Base-by-base conservation (phyloP, 2,797 vertebrate genomes). In the Sciaenops ocellatus region DNA sequence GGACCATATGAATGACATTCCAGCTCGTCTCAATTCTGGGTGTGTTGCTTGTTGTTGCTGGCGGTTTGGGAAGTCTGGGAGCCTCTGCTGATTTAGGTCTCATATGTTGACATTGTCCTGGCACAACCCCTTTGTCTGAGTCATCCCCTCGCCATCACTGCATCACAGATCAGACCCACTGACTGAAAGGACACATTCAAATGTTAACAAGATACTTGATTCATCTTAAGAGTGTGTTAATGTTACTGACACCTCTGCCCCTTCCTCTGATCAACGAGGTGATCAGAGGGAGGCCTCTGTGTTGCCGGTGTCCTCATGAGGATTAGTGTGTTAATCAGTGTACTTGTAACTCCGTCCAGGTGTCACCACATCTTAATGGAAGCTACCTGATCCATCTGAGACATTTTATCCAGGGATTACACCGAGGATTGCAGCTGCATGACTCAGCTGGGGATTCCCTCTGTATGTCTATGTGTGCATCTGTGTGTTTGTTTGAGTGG, bases 1-100 rank as follows among this genome's bases (percentile, higher is more conserved):
- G 85, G 89, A 94, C 90, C 93, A 94, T 91, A 93, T 94, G 93
- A 95, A 90, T 87, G 90, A 86, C 91, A 94, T 93, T 95, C 90
- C 90, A 78, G 82, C 76, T 72, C 18, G 82, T 88, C 83, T 89
- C 82, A 74, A 79, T 67, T 85, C 83, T 90, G 94, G 92, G 90
- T 82, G 93, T 94, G 93, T 93, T 88, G 67, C 88, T 92, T 93
- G 90, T 92, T 94, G 90, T 93, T 93, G 88, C 85, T 72, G 87
- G 91, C 87, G 92, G 93, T 93, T 94, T 93, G 79, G 91, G 90
- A 89, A 93, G 93, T 94, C 92, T 94, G 89, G 89, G 92, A 94
- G 77, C 80, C 84, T 90, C 79, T 70, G 69, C 86, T 90, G 91
- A 91, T 90, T 91, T 92, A 78, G 79, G 83, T 87, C 88, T 92